Evolutionary conservation across 2,888 invertebrate species (phyloP), one percentile per base, ranked within the genome.

Genomic region (Automeris io): DNA sequence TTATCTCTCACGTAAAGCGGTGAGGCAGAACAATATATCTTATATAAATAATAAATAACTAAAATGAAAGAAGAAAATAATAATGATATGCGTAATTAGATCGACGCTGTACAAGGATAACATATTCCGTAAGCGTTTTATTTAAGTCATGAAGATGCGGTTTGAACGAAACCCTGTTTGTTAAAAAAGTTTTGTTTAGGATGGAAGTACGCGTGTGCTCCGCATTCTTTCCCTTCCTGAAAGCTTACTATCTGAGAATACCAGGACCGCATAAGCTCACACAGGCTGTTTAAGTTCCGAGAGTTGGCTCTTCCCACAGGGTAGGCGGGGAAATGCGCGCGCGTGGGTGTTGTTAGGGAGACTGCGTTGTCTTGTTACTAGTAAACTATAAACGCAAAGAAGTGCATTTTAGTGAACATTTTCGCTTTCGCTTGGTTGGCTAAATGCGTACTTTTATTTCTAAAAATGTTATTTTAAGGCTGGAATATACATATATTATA

Each of bases 221-320:
- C 35, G 18, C 25, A 18, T 40, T 36, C 25, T 65, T 76, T 73
- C 69, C 75, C 85, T 89, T 90, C 90, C 90, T 91, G 91, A 90
- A 90, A 91, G 90, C 88, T 87, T 81, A 87, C 83, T 88, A 89
- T 89, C 90, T 88, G 87, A 78, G 78, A 63, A 61, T 67, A 88
- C 69, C 68, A 88, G 90, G 90, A 53, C 34, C 59, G 40, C 88
- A 91, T 75, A 75, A 72, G 42, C 12, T 1, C 22, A 26, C 47
- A 49, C 51, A 40, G 50, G 53, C 70, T 49, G 67, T 67, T 65
- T 71, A 41, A 49, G 43, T 43, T 33, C 43, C 43, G 48, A 57
- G 46, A 52, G 52, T 61, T 62, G 64, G n/a, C 67, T 66, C 71
- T 70, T 73, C 72, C 66, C 56, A 55, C 55, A 60, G 51, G 61